Conservation (phyloP, 2,797 vertebrate genomes). For the Crenichthys baileyi region DNA sequence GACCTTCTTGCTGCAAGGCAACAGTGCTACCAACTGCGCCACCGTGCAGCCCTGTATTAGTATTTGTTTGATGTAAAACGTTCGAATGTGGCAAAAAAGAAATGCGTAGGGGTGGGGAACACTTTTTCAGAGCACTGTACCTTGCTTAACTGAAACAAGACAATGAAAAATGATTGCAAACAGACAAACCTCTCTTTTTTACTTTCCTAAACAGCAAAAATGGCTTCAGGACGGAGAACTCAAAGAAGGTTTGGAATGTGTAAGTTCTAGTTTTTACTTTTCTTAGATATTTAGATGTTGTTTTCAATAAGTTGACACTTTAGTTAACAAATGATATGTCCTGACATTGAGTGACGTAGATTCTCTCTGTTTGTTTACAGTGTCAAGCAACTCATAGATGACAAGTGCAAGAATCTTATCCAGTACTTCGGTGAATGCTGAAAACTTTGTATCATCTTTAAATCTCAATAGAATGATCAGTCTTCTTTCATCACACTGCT, state of each 20-base stretch:
- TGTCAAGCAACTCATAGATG: slow-evolving; percentile 26
- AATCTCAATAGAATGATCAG: neutral
- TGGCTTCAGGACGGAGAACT: neutral
- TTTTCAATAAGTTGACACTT: neutral
- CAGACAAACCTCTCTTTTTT: neutral
- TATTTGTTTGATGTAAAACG: neutral
- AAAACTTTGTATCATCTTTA: neutral
- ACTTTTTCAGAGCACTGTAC: neutral
- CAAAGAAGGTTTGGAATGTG: slow-evolving; percentile 9
- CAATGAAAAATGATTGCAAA: neutral
- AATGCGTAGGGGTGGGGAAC: neutral
- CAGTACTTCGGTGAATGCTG: slow-evolving; percentile 40
- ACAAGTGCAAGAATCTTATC: neutral
- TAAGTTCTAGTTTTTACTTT: slow-evolving; percentile 33
- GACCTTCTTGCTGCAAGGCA: too few species aligned
- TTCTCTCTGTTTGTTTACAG: slow-evolving; percentile 37
- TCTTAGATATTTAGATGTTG: neutral
- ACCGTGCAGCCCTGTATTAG: too few species aligned
- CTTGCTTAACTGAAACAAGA: neutral
- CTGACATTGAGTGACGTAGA: neutral
- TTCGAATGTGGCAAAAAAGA: neutral
- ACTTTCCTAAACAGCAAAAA: slow-evolving; percentile 32
- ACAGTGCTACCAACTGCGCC: too few species aligned
- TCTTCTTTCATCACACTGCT: neutral
- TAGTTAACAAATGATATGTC: neutral